Evolutionary conservation across 53 echinoderm and acorn worm species (phyloP), one percentile per base, ranked within the genome.

Genomic region (Crossaster papposus): DNA sequence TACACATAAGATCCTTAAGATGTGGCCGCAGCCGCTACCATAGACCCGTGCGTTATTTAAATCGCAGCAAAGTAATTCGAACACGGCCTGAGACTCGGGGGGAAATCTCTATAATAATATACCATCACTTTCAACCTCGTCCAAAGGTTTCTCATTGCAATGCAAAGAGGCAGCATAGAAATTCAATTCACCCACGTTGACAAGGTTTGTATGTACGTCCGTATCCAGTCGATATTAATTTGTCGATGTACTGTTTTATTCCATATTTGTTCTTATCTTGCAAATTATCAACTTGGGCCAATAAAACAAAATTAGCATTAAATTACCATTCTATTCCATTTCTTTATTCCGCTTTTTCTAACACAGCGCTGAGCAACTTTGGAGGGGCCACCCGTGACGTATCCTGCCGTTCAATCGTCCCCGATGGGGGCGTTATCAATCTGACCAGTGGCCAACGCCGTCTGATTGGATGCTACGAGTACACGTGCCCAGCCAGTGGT

Each of bases 401-500:
- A 26, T 64, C 68, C 24, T 83, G 83, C 44, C 83, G 68, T 83
- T 68, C 83, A 18, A 36, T 83, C 29, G 30, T 38, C 24, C 22
- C 36, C 36, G 55, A 68, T 30, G 83, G 83, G 28, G 26, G 55
- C 33, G 30, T 83, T 4, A 35, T 83, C 50, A 64, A 24, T 5
- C 26, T 83, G 3, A 70, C 2, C 28, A 70, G 70, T 83, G 83
- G 83, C 36, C 83, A 68, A 30, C 70, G 68, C 26, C 65, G 38
- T 5, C 9, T 70, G 3, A 26, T 83, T 9, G 83, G 83, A 12
- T 83, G 83, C 18, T 83, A 83, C 32, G 83, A 83, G 70, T 83
- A 83, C 83, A 65, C 68, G 17, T 83, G 83, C 68, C 83, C 83
- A 12, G 68, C 83, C 44, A 83, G 37, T 70, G 83, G 83, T 2